Conservation (phyloP, 2,113 vertebrate species). For the Plotosus lineatus region DNA sequence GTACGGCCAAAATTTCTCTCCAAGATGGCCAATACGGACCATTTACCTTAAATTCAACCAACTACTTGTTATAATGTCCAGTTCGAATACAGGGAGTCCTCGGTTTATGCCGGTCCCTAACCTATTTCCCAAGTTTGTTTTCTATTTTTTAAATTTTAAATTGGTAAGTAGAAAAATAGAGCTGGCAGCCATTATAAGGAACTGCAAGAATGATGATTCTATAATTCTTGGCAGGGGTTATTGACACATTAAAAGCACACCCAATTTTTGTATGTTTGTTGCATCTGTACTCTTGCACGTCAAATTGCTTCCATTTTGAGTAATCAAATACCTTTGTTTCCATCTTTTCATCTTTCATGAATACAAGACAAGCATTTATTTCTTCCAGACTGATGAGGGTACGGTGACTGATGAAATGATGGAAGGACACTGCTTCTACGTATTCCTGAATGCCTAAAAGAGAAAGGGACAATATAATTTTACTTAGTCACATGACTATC, state of each 20-base stretch:
- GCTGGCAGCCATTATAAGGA: too few relatives aligned
- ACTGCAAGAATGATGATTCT: too few relatives aligned
- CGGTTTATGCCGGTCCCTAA: too few relatives aligned
- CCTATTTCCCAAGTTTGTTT: too few relatives aligned
- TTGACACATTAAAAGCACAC: not conserved
- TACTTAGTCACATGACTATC: not conserved
- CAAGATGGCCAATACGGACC: too few relatives aligned
- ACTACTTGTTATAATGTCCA: too few relatives aligned
- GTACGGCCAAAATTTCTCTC: too few relatives aligned
- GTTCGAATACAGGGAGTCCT: too few relatives aligned
- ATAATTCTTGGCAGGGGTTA: too few relatives aligned
- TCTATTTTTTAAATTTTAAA: too few relatives aligned
- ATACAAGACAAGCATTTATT: constrained; percentile 89
- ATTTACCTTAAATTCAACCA: too few relatives aligned
- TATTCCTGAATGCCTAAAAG: constrained; percentile 91
- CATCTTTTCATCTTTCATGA: constrained; percentile 73
- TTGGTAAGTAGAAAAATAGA: too few relatives aligned
- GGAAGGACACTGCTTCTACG: constrained; percentile 93
- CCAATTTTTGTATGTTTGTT: not conserved
- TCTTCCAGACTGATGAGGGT: constrained; percentile 91
- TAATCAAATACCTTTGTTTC: constrained; percentile 64
- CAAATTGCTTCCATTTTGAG: not conserved
- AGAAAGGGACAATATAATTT: not conserved
- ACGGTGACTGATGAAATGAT: constrained; percentile 91
- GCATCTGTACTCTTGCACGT: not conserved